Base-by-base conservation (phyloP, 2,888 invertebrate genomes). In the Tineola bisselliella region DNA sequence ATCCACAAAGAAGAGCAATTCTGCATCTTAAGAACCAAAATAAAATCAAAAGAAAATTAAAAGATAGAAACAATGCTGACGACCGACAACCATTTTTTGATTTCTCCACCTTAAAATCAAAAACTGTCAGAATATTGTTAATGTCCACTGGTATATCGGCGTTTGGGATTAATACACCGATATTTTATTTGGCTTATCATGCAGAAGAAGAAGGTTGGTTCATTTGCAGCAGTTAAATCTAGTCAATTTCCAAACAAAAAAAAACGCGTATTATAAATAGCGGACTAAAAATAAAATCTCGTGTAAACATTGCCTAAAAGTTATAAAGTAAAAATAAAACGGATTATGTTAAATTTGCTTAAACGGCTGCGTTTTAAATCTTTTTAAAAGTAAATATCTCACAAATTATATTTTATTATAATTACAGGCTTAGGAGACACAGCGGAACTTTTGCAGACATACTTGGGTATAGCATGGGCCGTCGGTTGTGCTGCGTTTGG, bases 1-100 rank as follows among this genome's bases (percentile, higher is more conserved):
- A 96, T 75, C 95, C 95, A 0, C 94, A 95, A 74, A 81, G 95
- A 62, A 88, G 95, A 63, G 95, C 95, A 63, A 95, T 96, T 68
- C 88, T 96, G 48, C 95, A 96, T 77, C 90, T 96, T 70, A 96
- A 95, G 80, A 95, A 94, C 79, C 95, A 95, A 76, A 88, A 77
- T 68, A 88, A 88, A 67, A 88, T 88, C 70, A 94, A 94, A 74
- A 88, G 93, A 64, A 94, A 93, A 79, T 91, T 93, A 87, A 93
- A 94, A 76, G 93, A 93, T 73, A 92, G 92, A 71, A 93, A 91
- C 72, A 92, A 92, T 68, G 73, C 86, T 44, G 93, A 94, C 67
- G 94, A 94, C 68, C 90, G 92, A 64, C 93, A 93, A 44, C 93
- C 95, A 0, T 95, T 95, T 81, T 93, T 95, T 72, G 96, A 96